phyloP scores from a whole-genome alignment of 2,888 invertebrate genomes.

The Amiota minor region DNA sequence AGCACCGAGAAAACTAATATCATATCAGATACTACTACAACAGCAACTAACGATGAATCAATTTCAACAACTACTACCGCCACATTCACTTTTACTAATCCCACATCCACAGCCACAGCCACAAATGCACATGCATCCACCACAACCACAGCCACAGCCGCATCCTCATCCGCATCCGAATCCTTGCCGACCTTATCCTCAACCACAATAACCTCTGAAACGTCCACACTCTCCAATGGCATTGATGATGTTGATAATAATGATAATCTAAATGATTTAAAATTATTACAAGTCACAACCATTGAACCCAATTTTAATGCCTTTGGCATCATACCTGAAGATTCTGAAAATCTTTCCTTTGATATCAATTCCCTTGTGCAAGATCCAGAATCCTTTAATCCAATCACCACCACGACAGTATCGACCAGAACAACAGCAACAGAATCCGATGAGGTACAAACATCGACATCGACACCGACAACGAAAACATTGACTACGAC shows the following conservation, averaged over 20 bases:
- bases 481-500: conserved; percentile 48
- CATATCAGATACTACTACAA: conserved; percentile 49
- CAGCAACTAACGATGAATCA: conserved; percentile 62
- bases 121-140: conserved; percentile 54
- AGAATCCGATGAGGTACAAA: conserved; percentile 41
- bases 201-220: conserved; percentile 40
- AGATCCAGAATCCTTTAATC: conserved; percentile 27
- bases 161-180: conserved; percentile 53
- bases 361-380: conserved; percentile 46
- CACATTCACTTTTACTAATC: conserved; percentile 50
- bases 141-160: conserved; percentile 46
- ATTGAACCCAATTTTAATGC: conserved; percentile 36
- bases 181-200: too few species aligned
- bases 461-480: conserved; percentile 45
- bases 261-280: conserved; percentile 43
- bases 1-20: conserved; percentile 47
- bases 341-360: conserved; percentile 41
- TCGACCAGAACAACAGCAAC: conserved; percentile 44
- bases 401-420: conserved; percentile 48
- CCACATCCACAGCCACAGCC: conserved; percentile 49
- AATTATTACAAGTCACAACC: conserved; percentile 42
- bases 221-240: conserved; percentile 46
- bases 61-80: conserved; percentile 60
- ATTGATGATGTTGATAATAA: conserved; percentile 42
- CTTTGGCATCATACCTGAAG: conserved; percentile 37